Conservation (phyloP, 2,797 vertebrate genomes). For the Parambassis ranga region DNA sequence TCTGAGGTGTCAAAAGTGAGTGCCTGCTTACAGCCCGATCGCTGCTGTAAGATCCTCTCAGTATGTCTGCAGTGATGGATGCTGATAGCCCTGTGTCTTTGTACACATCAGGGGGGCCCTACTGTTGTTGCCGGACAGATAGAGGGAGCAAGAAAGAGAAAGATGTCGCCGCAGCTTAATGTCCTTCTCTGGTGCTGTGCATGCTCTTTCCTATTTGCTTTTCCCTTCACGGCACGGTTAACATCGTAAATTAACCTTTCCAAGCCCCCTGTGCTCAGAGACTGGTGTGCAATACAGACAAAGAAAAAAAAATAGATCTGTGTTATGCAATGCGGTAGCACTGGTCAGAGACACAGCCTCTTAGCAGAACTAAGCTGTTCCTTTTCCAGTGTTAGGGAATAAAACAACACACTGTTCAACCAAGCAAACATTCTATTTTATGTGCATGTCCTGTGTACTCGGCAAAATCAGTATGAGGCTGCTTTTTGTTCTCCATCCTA, state of each 20-base stretch:
- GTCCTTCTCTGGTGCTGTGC: slow-evolving; percentile 91
- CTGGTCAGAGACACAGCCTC: slow-evolving; percentile 56
- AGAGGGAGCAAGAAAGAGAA: slow-evolving; percentile 69
- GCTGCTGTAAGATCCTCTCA: slow-evolving; percentile 83
- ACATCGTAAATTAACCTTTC: slow-evolving; percentile 90
- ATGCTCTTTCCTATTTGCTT: slow-evolving; percentile 88
- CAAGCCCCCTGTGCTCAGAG: slow-evolving; percentile 86
- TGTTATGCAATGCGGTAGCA: slow-evolving; percentile 74
- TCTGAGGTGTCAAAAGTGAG: slow-evolving; percentile 66
- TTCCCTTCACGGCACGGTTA: slow-evolving; percentile 90
- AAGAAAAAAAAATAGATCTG: slow-evolving; percentile 57
- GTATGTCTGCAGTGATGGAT: slow-evolving; percentile 89
- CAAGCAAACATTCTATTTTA: slow-evolving; percentile 83
- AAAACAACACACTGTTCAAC: slow-evolving; percentile 73
- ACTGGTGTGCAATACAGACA: slow-evolving; percentile 80
- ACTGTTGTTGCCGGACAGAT: slow-evolving; percentile 83
- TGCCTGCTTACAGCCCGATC: slow-evolving; percentile 85
- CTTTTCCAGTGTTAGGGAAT: slow-evolving; percentile 40
- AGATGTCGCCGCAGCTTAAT: slow-evolving; percentile 85
- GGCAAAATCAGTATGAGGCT: slow-evolving; percentile 81
- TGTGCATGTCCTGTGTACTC: slow-evolving; percentile 91
- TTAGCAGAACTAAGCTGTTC: slow-evolving; percentile 53
- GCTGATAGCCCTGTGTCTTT: slow-evolving; percentile 85
- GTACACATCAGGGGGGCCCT: slow-evolving; percentile 79
- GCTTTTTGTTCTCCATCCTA: slow-evolving; percentile 86